Evolutionary conservation across 2,888 invertebrate species (phyloP), one percentile per base, ranked within the genome.

Genomic region (Priocnemis perturbator): DNA sequence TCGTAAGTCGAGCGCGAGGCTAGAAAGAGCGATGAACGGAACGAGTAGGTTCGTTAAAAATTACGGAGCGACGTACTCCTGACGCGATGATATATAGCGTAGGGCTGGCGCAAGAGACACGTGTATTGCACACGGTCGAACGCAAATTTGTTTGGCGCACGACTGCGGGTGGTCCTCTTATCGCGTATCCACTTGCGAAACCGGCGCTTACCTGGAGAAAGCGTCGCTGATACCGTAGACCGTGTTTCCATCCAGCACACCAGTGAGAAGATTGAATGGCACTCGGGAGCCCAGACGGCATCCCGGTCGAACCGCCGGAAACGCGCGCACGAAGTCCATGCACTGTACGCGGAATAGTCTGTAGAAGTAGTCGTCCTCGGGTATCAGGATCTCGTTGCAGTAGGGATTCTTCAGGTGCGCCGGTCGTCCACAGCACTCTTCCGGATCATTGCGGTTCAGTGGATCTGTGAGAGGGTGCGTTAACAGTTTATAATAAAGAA

Each of bases 311-410:
- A 95, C 94, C 0, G 95, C 96, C 15, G 97, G 97, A 89, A 96
- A 96, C 50, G 95, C 96, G 81, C 97, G 91, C 14, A 97, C 96
- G 85, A 97, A 97, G 89, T 97, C 95, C 86, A 97, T 94, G 87
- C 97, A 97, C 86, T 93, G 94, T 60, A 97, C 94, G 78, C 94
- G 93, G 89, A 95, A 96, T 50, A 95, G 90, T 4, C 94, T 92
- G 91, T 96, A 97, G 92, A 97, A 97, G 88, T 96, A 95, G 87
- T 97, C 97, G 86, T 97, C 96, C 78, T 95, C 95, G 0, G 97
- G 97, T 59, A 97, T 93, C 65, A 92, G 91, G 81, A 97, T 96
- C 90, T 97, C 96, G 89, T 97, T 94, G 87, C 97, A 97, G 88
- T 97, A 96, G 0, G 96, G 97, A 90, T 97, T 96, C 87, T 95